Evolutionary conservation across 2,113 vertebrate species (phyloP).

Genomic region (Tursiops truncatus): DNA sequence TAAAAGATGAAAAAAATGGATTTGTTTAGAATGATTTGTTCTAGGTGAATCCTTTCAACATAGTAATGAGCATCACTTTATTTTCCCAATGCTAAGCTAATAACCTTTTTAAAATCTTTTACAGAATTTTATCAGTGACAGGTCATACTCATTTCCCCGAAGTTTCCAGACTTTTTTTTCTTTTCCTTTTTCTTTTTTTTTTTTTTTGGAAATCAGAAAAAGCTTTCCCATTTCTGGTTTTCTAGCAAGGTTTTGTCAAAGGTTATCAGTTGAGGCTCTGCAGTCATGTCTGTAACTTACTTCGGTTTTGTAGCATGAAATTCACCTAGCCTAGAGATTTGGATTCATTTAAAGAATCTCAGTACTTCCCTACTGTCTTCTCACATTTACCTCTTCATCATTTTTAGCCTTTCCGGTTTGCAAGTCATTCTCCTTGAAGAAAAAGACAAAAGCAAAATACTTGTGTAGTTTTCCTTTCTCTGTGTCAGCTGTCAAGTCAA

Average conservation of each 20-base stretch:
- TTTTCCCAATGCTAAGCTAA: background rate
- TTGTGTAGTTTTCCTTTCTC: constrained; percentile 61
- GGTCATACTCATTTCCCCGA: background rate
- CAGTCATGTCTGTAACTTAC: background rate
- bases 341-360: constrained; percentile 51
- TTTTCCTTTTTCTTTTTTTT: background rate
- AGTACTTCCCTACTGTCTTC: constrained; percentile 43
- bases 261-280: background rate
- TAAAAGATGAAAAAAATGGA: background rate
- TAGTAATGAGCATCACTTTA: background rate
- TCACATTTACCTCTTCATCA: constrained; percentile 58
- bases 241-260: constrained; percentile 25
- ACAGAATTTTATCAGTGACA: background rate
- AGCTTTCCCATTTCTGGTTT: background rate
- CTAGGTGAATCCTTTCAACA: background rate
- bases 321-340: constrained; percentile 11
- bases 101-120: background rate
- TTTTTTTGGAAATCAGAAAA: background rate
- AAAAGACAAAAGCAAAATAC: constrained; percentile 68
- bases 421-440: constrained; percentile 68
- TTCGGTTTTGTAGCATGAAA: constrained; percentile 45
- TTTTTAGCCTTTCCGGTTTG: constrained; percentile 42
- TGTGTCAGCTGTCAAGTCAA: constrained; percentile 56
- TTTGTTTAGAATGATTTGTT: background rate
- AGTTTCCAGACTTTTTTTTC: background rate